A percentile compares a stretch with the other conserved stretches of the same genome.
Conservation (phyloP, 2,797 vertebrate genomes). For the Hapalemur alaotrensis region DNA sequence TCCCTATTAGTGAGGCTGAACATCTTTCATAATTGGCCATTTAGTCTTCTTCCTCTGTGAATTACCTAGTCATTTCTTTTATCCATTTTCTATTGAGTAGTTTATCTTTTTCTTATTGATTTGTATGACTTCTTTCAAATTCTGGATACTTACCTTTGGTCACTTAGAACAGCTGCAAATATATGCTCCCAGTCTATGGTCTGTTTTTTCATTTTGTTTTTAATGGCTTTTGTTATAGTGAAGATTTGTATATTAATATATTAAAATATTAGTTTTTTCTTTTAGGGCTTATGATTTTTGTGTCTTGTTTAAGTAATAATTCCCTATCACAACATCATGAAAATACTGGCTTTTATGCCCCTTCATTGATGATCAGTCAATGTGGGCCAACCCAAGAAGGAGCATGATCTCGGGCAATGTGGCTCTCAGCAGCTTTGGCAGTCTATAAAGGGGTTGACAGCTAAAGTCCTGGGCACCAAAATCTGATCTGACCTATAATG, state of each 20-base stretch:
- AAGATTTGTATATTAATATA: constrained; percentile 26
- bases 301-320: background rate
- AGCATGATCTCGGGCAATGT: background rate
- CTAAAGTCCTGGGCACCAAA: background rate
- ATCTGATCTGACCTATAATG: background rate
- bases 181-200: background rate
- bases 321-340: background rate
- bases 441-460: background rate
- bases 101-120: constrained; percentile 34
- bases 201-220: background rate
- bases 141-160: background rate
- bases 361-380: background rate
- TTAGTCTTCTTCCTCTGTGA: constrained; percentile 11
- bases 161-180: constrained; percentile 13
- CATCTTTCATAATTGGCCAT: constrained; percentile 38
- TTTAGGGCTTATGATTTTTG: constrained; percentile 5
- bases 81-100: background rate
- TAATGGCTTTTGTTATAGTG: background rate
- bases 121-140: constrained; percentile 8
- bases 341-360: background rate
- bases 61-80: background rate
- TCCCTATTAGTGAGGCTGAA: background rate
- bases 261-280: constrained; percentile 2
- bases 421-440: background rate
- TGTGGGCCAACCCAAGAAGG: background rate